Conservation (phyloP, 2,797 vertebrate species). For the Arctocebus calabarensis region DNA sequence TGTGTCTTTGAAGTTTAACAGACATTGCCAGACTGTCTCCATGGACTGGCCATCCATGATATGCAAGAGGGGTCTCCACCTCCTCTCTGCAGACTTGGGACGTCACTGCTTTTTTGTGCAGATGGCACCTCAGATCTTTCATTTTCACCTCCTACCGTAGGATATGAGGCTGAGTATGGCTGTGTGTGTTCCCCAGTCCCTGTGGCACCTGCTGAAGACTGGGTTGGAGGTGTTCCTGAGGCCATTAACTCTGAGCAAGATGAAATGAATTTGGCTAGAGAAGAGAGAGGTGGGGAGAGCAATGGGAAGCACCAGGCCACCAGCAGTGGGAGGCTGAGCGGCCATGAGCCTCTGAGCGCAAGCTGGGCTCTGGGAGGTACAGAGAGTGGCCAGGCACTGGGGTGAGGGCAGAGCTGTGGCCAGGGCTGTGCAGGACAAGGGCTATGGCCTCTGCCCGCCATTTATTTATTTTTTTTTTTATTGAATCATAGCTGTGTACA, state of each 20-base stretch:
- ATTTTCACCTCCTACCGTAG: not conserved
- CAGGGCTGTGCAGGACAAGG: not conserved
- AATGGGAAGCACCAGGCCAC: not conserved
- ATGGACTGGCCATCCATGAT: accelerated
- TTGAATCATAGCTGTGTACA: no score
- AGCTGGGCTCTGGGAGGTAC: not conserved
- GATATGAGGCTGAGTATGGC: not conserved
- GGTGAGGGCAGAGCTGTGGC: not conserved
- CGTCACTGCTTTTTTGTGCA: not conserved
- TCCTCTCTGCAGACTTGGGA: no score
- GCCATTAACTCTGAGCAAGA: no score
- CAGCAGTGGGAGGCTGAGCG: not conserved
- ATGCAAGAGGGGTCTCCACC: no score
- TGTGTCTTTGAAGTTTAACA: not conserved
- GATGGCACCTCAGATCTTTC: not conserved
- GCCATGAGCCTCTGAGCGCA: not conserved
- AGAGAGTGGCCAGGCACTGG: accelerated
- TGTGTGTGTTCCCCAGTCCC: accelerated
- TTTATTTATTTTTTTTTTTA: not conserved
- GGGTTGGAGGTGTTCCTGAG: not conserved
- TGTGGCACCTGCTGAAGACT: not conserved
- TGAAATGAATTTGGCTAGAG: not conserved
- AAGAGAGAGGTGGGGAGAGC: no score
- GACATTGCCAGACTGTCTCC: not conserved
- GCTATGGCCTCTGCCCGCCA: not conserved